Evolutionary conservation across 2,888 invertebrate species (phyloP), one percentile per base, ranked within the genome.

Genomic region (Microdon myrmicae): DNA sequence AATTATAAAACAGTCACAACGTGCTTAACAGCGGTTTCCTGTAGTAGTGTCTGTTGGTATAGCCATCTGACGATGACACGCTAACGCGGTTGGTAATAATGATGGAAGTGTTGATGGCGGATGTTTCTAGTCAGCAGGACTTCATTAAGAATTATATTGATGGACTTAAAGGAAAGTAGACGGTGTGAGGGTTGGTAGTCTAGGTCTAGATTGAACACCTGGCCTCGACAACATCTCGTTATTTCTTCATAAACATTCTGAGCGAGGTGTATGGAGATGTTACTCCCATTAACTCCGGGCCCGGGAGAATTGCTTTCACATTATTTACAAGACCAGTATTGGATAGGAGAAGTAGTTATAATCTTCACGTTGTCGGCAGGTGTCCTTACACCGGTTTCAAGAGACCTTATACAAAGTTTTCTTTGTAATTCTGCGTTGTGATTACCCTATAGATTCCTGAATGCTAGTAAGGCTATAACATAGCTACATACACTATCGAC

Each of bases 1-100:
- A 77, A 77, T 77, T 77, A 76, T 75, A 71, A 71, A 72, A 71
- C 71, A 71, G 71, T 73, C 70, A 67, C 68, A 68, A 68, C 67
- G 49, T 68, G 58, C 64, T 64, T 58, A 64, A 47, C 47, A 58
- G 58, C 32, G 34, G 45, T 56, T 51, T 34, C 32, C 45, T 49
- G 14, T 26, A 47, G 16, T 35, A 22, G 7, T 44, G 38, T 32
- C 19, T 35, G 39, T 23, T 44, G 8, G 34, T 45, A 13, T 32
- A 47, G 26, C 34, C 37, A 43, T 25, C 39, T 19, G 23, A 22
- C 41, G 16, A 49, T 23, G 39, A 47, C 47, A 64, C 19, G 39
- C 16, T 53, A 25, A 58, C 34, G 32, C 22, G 28, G 29, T 14
- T 26, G 37, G 22, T 25, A 31, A 60, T 49, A 55, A 61, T 55